These are phyloP conservation scores for Acromyrmex heyeri DNA, from an alignment of 1,140 invertebrate species.

Conservation along the genomic window DNA sequence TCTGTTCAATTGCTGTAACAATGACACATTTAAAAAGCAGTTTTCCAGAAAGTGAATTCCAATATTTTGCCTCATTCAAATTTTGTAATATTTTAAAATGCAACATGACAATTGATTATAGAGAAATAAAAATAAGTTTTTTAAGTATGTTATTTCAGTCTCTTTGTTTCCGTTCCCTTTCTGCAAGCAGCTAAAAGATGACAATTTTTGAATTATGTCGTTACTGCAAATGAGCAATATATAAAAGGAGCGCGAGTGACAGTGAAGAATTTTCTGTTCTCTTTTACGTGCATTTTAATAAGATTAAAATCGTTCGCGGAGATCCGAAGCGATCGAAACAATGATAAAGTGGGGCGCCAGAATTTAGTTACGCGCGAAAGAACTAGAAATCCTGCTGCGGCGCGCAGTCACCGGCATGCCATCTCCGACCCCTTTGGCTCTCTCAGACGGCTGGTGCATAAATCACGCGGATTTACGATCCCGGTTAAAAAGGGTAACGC, in stretches of 20 bases:
- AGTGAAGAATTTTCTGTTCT: neutral
- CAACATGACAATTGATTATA: too few relatives aligned
- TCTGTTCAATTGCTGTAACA: too few relatives aligned
- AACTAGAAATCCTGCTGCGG: slow-evolving; percentile 77
- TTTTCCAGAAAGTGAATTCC: too few relatives aligned
- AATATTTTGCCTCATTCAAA: too few relatives aligned
- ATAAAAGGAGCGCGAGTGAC: neutral
- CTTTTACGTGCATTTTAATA: slow-evolving; percentile 53
- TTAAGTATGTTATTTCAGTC: too few relatives aligned
- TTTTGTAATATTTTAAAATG: too few relatives aligned
- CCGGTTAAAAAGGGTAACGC: slow-evolving; percentile 85
- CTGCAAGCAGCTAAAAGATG: too few relatives aligned
- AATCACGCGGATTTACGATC: slow-evolving; percentile 86
- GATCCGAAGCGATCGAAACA: slow-evolving; percentile 30
- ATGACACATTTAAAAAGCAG: too few relatives aligned
- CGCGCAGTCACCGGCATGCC: slow-evolving; percentile 75
- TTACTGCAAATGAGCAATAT: neutral
- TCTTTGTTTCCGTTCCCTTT: too few relatives aligned
- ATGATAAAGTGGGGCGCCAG: slow-evolving; percentile 52
- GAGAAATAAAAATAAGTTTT: too few relatives aligned
- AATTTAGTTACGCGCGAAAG: slow-evolving; percentile 70
- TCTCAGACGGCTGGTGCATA: slow-evolving; percentile 79
- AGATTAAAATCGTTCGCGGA: slow-evolving; percentile 32
- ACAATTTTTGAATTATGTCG: too few relatives aligned
- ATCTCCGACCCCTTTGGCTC: slow-evolving; percentile 78